Base-by-base conservation (phyloP, 2,113 vertebrate species). In the Fregetta grallaria region DNA sequence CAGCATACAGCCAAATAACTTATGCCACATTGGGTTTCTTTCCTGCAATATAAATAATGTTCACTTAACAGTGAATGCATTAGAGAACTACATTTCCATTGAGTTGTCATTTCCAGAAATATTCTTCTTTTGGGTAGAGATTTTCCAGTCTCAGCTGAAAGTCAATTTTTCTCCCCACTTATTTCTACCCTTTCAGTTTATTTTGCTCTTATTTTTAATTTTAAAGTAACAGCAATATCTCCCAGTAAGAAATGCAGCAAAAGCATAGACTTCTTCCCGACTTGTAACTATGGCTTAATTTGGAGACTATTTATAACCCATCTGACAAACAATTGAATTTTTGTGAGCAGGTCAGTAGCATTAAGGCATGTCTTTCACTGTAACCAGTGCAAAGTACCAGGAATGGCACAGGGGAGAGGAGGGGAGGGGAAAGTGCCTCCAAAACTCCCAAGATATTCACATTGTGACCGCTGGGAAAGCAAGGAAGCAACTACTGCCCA, bases 21-120 rank as follows among this genome's bases (percentile, higher is more conserved):
- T 66, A 38, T 49, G 59, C 71, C 88, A 95, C 82, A 34, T 55
- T 77, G 75, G 82, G 88, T 65, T 94, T 92, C 78, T 80, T 84
- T 77, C 63, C 86, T 93, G 68, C 79, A 75, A 62, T 78, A 87
- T 91, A 94, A 96, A 94, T 81, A 95, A 96, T 42, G 49, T 78
- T 95, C 79, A 74, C 68, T 94, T 95, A 86, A 94, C 79, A 92
- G 86, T 65, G 95, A 92, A 91, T 76, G 80, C 83, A 85, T 95
- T 94, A 91, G 61, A 90, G 50, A 84, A 14, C 65, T 21, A 63
- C 5, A 6, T 90, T 93, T 83, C 92, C 79, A 80, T 45, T 91
- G 74, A 78, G 62, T 86, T 93, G 86, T 81, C 86, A 84, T 77
- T 94, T 83, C 94, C 76, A 88, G 94, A 96, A 94, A 95, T 89